Evolutionary conservation across 2,113 vertebrate species (phyloP).

Genomic region (rabbit (Oryctolagus cuniculus)): DNA sequence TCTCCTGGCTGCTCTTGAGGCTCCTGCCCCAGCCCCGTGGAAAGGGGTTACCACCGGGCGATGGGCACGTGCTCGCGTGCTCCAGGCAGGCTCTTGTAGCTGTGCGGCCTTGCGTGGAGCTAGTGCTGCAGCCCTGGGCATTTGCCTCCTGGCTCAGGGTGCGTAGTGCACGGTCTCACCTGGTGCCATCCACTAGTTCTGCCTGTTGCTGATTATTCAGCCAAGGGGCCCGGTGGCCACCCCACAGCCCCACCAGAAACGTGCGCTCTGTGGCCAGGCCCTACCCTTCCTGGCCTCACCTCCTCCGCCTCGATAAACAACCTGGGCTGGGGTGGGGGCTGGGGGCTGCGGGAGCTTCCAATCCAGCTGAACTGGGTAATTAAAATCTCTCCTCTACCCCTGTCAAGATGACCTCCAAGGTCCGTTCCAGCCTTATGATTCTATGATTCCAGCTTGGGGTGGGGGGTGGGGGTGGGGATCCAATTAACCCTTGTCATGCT

Average conservation of each 20-base stretch:
- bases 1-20: not conserved
- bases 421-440: slow-evolving; percentile 75
- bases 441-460: slow-evolving; percentile 76
- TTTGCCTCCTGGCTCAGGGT: not conserved
- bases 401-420: slow-evolving; percentile 66
- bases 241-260: slow-evolving; percentile 24
- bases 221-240: not conserved
- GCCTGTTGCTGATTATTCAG: slow-evolving; percentile 36
- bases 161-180: not conserved
- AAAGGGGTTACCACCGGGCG: not conserved
- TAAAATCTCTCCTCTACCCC: slow-evolving; percentile 74
- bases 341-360: slow-evolving; percentile 46
- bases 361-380: slow-evolving; percentile 62
- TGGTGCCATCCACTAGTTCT: not conserved
- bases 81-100: not conserved
- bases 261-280: not conserved
- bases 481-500: slow-evolving; percentile 80
- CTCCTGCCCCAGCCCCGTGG: not conserved
- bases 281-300: slow-evolving; percentile 34
- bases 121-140: not conserved
- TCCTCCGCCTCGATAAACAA: slow-evolving; percentile 57
- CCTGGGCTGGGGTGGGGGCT: not conserved
- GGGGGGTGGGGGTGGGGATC: not conserved
- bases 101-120: not conserved
- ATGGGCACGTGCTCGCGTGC: not conserved